Percentiles rank a stretch among this genome's conserved stretches.
Conservation (phyloP, 2,113 vertebrate species). For the Leucosticte australis region DNA sequence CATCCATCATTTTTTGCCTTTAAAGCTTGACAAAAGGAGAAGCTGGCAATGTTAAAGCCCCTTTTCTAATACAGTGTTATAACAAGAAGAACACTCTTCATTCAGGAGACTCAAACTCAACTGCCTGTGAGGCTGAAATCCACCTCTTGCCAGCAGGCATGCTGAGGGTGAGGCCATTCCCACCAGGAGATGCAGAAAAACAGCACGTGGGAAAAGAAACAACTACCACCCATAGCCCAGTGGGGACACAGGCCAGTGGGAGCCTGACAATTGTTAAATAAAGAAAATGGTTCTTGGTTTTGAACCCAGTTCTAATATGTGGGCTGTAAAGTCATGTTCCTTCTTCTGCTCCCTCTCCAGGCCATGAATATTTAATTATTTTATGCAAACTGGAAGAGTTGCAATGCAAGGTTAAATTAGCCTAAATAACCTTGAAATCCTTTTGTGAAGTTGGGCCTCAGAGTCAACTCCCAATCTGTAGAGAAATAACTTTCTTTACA, state of each 20-base stretch:
- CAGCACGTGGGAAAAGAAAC: background rate
- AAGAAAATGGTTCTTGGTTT: background rate
- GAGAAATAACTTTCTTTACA: background rate
- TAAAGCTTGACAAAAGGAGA: background rate
- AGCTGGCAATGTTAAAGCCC: background rate
- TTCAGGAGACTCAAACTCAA: background rate
- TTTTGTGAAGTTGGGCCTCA: conserved; percentile 12
- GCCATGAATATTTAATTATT: conserved; percentile 60
- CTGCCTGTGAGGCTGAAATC: background rate
- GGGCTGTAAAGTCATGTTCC: background rate
- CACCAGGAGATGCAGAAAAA: background rate
- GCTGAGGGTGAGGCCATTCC: background rate
- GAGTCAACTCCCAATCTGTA: background rate
- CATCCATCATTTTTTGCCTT: background rate
- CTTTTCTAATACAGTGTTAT: background rate
- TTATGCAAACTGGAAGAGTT: conserved; percentile 58
- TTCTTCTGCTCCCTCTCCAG: conserved; percentile 16
- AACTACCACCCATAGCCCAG: background rate
- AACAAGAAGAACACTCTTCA: background rate
- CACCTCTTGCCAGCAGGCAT: background rate
- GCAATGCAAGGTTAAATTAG: conserved; percentile 62
- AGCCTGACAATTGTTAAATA: background rate
- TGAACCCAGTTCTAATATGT: background rate
- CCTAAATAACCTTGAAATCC: conserved; percentile 52
- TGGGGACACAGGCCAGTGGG: background rate